Evolutionary conservation across 2,113 vertebrate genomes (phyloP).

Genomic region (Callipepla californica): DNA sequence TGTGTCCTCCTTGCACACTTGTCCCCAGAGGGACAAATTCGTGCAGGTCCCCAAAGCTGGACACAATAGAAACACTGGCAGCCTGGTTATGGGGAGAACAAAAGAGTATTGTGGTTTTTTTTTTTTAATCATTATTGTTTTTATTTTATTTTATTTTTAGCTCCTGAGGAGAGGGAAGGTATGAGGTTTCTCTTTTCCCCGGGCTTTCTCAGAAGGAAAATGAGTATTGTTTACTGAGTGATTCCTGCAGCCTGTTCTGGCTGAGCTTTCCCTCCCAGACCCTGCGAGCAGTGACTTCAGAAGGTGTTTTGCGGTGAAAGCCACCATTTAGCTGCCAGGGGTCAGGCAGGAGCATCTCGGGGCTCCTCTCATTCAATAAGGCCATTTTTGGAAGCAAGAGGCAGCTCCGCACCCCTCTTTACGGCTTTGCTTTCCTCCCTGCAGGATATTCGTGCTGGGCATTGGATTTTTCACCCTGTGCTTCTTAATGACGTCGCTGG

Average conservation of each 20-base stretch:
- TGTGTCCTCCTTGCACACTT: fast-evolving
- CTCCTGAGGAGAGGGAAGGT: not conserved
- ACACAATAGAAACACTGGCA: not conserved
- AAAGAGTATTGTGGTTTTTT: too few species aligned
- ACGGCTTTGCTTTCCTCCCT: not conserved
- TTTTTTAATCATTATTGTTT: not conserved
- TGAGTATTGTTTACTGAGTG: not conserved
- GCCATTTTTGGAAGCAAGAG: fast-evolving
- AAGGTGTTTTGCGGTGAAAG: fast-evolving
- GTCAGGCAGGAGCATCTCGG: not conserved
- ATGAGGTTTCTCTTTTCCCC: not conserved
- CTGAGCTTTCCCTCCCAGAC: not conserved
- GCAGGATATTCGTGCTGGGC: slow-evolving; percentile 94
- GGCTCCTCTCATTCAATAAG: not conserved
- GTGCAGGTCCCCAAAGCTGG: fast-evolving
- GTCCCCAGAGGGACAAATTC: fast-evolving
- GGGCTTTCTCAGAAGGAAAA: not conserved
- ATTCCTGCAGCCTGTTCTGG: not conserved
- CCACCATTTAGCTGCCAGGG: fast-evolving
- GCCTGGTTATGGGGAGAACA: slow-evolving; percentile 2
- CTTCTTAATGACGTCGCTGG: slow-evolving; percentile 97
- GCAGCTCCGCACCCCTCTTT: not conserved
- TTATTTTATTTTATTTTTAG: not conserved
- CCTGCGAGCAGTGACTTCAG: fast-evolving
- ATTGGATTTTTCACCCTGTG: slow-evolving; percentile 97